A percentile compares a stretch with the other conserved stretches of the same genome.
Evolutionary conservation across 2,113 vertebrate genomes (phyloP).

Genomic region (Macroglossus sobrinus): DNA sequence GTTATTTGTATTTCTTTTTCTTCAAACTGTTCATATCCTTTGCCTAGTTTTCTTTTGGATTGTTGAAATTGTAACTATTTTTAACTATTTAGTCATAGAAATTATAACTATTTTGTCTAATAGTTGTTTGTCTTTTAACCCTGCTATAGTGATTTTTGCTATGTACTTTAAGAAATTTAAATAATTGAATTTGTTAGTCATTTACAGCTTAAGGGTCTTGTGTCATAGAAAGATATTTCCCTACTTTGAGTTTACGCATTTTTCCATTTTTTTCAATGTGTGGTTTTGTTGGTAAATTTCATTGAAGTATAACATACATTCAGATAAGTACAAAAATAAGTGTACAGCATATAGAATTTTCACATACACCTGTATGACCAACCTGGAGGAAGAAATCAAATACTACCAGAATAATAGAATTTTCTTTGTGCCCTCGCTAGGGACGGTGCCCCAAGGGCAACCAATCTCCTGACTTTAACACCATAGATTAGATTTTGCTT

Average conservation of each 20-base stretch:
- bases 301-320: background rate
- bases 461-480: background rate
- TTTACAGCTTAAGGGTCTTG: background rate
- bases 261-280: background rate
- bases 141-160: background rate
- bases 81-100: background rate
- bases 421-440: background rate
- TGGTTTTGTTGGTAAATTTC: background rate
- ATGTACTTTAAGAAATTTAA: background rate
- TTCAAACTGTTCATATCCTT: background rate
- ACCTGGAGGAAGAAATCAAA: background rate
- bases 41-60: background rate
- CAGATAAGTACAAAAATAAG: background rate
- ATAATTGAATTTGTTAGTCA: background rate
- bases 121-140: background rate
- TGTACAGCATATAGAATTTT: background rate
- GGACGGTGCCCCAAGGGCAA: background rate
- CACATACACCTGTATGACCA: background rate
- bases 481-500: background rate
- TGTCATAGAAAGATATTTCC: background rate
- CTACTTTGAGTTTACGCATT: background rate
- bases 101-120: background rate
- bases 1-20: slow-evolving; percentile 15
- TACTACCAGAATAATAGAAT: background rate
- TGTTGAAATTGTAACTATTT: background rate